phyloP scores from a whole-genome alignment of 2,888 invertebrate genomes.

The Chalcosyrphus nemorum region DNA sequence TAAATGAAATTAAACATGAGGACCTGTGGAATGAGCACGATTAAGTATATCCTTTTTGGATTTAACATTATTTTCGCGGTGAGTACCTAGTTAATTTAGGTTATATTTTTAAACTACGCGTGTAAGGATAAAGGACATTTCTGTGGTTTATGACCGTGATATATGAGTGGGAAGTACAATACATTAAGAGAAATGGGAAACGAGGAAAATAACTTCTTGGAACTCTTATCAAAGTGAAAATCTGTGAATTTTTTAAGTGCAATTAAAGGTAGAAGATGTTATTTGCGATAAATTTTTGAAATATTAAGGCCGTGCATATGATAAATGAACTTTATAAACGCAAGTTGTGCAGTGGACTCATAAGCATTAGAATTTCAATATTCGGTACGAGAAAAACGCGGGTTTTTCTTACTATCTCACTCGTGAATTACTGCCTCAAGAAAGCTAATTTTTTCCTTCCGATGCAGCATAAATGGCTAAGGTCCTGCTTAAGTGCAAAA shows the following conservation, averaged over 20 bases:
- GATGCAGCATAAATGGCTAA: no score
- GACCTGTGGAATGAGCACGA: conserved; percentile 83
- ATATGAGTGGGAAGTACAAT: neutral
- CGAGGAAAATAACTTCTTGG: neutral
- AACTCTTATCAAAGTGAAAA: neutral
- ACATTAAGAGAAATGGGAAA: neutral
- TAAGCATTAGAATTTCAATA: no score
- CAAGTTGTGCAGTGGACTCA: no score
- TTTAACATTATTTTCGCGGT: conserved; percentile 86
- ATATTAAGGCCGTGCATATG: no score
- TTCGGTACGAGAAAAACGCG: no score
- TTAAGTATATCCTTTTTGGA: conserved; percentile 85
- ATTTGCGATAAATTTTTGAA: no score
- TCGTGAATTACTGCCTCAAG: no score
- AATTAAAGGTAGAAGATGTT: neutral
- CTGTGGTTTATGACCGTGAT: neutral
- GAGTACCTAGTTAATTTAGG: conserved; percentile 77
- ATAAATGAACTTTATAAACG: no score
- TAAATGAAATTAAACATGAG: conserved; percentile 78
- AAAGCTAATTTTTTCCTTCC: no score
- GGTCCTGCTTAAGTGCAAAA: no score
- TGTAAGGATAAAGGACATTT: neutral
- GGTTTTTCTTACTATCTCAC: no score
- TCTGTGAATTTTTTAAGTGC: neutral
- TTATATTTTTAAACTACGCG: neutral